Evolutionary conservation across 2,113 vertebrate species (phyloP).

Genomic region (Rhynchopsitta pachyrhyncha): DNA sequence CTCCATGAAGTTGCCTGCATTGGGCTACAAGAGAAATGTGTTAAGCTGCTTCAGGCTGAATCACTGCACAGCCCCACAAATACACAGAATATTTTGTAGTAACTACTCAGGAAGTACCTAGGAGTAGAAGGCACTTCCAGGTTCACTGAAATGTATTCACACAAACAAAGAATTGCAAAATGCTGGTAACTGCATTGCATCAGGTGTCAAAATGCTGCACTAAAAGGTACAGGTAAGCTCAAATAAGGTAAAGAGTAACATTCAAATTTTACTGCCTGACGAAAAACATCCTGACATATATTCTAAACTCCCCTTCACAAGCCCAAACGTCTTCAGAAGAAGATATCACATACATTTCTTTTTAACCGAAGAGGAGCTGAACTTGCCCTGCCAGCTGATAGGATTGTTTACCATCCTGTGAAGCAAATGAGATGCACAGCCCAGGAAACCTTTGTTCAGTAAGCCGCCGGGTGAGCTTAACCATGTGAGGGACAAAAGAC

Average conservation of each 20-base stretch:
- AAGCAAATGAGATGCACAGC: background rate
- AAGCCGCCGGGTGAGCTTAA: background rate
- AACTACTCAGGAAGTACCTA: background rate
- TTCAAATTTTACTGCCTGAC: background rate
- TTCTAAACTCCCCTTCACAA: background rate
- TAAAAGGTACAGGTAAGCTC: background rate
- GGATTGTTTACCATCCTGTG: constrained; percentile 1
- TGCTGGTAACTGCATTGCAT: background rate
- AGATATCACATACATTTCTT: background rate
- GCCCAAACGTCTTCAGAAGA: background rate
- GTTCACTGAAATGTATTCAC: background rate
- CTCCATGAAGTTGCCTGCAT: background rate
- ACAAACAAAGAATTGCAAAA: background rate
- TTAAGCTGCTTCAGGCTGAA: background rate
- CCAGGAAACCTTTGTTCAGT: constrained; percentile 31
- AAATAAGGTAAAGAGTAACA: background rate
- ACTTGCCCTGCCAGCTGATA: background rate
- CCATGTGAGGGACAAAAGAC: background rate
- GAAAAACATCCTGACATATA: background rate
- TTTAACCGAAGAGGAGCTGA: background rate
- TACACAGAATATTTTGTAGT: background rate
- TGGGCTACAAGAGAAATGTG: background rate
- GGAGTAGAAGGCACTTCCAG: background rate
- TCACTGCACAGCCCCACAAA: background rate
- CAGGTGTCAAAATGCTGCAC: background rate